These are phyloP conservation scores for Polyommatus icarus DNA, from an alignment of 2,888 invertebrate species.

Conservation along the genomic window DNA sequence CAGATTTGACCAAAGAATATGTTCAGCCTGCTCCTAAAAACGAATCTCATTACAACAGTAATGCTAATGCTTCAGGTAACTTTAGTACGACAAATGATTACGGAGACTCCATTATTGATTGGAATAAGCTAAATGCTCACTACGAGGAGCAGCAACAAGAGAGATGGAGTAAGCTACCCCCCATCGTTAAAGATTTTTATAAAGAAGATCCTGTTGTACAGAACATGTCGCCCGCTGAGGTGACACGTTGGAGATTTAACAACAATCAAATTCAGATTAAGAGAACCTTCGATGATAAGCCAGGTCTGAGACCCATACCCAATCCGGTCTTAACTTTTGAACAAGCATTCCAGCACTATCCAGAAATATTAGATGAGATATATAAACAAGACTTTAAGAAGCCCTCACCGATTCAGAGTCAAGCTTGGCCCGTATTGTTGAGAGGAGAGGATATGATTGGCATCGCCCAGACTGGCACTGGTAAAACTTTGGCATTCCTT, in stretches of 20 bases:
- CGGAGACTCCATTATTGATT: conserved; percentile 76
- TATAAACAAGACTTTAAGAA: conserved; percentile 87
- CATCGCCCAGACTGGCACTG: conserved; percentile 97
- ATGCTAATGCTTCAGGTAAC: conserved; percentile 49
- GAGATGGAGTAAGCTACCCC: conserved; percentile 83
- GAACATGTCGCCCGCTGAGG: conserved; percentile 82
- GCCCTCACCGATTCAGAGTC: conserved; percentile 95
- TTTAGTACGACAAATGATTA: conserved; percentile 57
- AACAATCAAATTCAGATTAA: conserved; percentile 89
- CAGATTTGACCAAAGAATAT: conserved; percentile 55
- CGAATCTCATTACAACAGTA: conserved; percentile 41
- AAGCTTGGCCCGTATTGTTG: conserved; percentile 96
- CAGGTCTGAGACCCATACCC: conserved; percentile 78
- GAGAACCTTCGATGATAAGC: conserved; percentile 81
- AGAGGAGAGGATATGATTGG: conserved; percentile 96
- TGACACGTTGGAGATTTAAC: conserved; percentile 81
- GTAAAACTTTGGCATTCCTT: conserved; percentile 96
- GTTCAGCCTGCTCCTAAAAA: conserved; percentile 45
- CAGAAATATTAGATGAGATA: conserved; percentile 91
- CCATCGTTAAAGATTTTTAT: conserved; percentile 91
- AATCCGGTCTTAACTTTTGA: conserved; percentile 91
- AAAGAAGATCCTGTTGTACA: conserved; percentile 86
- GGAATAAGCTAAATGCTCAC: conserved; percentile 77
- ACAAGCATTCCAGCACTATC: conserved; percentile 90
- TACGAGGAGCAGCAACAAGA: conserved; percentile 79